phyloP scores from a whole-genome alignment of 2,888 invertebrate genomes.

The Rhagophthalmus giganteus region DNA sequence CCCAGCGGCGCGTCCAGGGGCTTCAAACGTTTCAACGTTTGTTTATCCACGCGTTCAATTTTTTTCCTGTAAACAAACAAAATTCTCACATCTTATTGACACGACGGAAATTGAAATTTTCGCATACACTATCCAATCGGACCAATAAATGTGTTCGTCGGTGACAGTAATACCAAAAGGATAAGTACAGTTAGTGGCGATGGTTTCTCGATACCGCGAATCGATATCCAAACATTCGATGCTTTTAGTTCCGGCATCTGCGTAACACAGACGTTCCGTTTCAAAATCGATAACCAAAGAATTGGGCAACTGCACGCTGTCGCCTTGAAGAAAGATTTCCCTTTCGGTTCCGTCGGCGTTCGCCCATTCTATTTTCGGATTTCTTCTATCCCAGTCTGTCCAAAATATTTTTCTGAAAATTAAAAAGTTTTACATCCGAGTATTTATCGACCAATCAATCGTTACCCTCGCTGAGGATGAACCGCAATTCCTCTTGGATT shows the following conservation, averaged over 20 bases:
- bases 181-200: conserved; percentile 80
- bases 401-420: conserved; percentile 86
- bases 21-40: conserved; percentile 59
- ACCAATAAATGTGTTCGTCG: conserved; percentile 88
- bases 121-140: conserved; percentile 95
- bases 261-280: conserved; percentile 88
- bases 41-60: conserved; percentile 73
- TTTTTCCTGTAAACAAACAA: conserved; percentile 72
- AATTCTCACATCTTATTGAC: not conserved
- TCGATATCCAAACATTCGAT: conserved; percentile 82
- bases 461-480: conserved; percentile 83
- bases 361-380: conserved; percentile 92
- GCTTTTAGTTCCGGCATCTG: conserved; percentile 84
- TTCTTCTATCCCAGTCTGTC: conserved; percentile 93
- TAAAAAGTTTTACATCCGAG: not conserved
- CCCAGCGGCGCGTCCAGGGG: conserved; percentile 75
- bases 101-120: not conserved
- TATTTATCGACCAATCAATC: not conserved
- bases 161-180: conserved; percentile 91
- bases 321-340: conserved; percentile 66
- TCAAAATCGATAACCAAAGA: conserved; percentile 86
- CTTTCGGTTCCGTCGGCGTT: conserved; percentile 90
- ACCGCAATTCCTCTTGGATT: conserved; percentile 96
- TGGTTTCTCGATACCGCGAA: conserved; percentile 67
- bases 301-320: conserved; percentile 83